Evolutionary conservation across 2,113 vertebrate species (phyloP).

Genomic region (Hydropotes inermis): DNA sequence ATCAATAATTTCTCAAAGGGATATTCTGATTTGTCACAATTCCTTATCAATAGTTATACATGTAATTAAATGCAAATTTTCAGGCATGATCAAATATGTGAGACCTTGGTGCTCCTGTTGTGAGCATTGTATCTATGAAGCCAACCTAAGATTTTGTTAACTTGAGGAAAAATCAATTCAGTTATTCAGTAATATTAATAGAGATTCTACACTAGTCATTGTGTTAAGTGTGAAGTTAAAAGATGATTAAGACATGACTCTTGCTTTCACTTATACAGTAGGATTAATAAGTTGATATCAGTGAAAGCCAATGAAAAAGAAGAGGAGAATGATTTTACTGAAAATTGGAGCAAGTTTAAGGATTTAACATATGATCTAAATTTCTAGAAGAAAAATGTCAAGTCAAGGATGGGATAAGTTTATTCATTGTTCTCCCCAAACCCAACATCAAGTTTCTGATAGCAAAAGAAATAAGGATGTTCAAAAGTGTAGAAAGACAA

Average conservation of each 20-base stretch:
- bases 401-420: not conserved
- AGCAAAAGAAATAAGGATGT: not conserved
- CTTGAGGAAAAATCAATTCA: not conserved
- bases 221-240: not conserved
- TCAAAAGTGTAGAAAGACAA: not conserved
- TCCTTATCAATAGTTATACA: not conserved
- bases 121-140: not conserved
- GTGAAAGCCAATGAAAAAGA: not conserved
- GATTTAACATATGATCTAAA: not conserved
- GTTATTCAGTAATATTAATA: conserved; percentile 4
- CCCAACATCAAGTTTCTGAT: not conserved
- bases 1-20: not conserved
- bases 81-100: not conserved
- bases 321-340: not conserved
- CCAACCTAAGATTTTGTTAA: not conserved
- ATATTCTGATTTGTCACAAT: not conserved
- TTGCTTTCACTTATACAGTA: not conserved
- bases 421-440: not conserved
- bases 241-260: not conserved
- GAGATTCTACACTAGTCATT: not conserved
- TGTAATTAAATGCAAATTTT: not conserved
- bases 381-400: not conserved
- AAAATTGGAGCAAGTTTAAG: not conserved
- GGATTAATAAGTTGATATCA: not conserved
- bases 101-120: not conserved